These are phyloP conservation scores for Spodoptera litura DNA, from an alignment of 1,140 invertebrate genomes.

Conservation along the genomic window DNA sequence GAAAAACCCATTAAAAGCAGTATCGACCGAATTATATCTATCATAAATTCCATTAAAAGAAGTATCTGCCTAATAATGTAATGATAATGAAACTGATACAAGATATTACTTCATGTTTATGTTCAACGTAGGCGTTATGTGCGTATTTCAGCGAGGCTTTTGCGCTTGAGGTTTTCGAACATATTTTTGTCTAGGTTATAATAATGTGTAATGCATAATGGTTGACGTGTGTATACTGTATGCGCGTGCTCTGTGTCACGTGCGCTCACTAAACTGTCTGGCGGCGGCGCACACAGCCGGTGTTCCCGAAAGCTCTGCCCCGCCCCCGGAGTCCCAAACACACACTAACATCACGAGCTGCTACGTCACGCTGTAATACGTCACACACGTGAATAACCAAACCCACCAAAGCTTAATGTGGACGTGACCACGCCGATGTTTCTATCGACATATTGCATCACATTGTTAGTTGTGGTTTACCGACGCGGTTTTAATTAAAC, in stretches of 20 bases:
- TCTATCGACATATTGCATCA: conserved; percentile 14
- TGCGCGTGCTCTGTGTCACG: conserved; percentile 69
- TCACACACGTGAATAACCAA: conserved; percentile 21
- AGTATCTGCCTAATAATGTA: no score
- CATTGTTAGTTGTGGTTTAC: background rate
- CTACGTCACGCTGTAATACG: conserved; percentile 53
- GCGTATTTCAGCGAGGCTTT: background rate
- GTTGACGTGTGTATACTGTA: conserved; percentile 31
- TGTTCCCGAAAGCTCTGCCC: conserved; percentile 62
- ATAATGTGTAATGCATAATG: background rate
- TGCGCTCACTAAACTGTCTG: conserved; percentile 55
- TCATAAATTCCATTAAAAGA: background rate
- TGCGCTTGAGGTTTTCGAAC: background rate
- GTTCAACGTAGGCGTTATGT: background rate
- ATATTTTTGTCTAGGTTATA: conserved; percentile 1
- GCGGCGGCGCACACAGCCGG: conserved; percentile 1
- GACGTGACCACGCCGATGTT: conserved; percentile 35
- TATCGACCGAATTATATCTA: background rate
- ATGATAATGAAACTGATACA: background rate
- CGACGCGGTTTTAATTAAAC: background rate
- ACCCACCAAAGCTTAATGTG: conserved; percentile 17
- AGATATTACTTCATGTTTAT: background rate
- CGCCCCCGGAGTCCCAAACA: conserved; percentile 57
- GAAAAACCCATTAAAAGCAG: background rate
- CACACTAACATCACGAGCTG: conserved; percentile 59